Percentiles rank a stretch among this genome's conserved stretches.
phyloP scores from a whole-genome alignment of 1,140 invertebrate species.

The Drosophila paulistorum region DNA sequence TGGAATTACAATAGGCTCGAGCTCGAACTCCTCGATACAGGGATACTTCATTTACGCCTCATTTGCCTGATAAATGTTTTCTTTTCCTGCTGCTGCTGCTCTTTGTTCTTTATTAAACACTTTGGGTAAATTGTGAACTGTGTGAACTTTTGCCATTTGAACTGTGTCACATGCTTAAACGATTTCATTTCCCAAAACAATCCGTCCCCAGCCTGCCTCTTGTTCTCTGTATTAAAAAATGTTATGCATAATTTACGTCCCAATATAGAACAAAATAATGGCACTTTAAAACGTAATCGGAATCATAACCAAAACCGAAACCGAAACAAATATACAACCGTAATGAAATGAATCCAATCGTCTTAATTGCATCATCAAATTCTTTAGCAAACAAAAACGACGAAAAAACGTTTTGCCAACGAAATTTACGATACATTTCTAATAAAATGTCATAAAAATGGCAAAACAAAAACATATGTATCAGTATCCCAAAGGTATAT shows the following conservation, averaged over 20 bases:
- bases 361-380: constrained; percentile 68
- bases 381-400: constrained; percentile 31
- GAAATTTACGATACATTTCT: constrained; percentile 57
- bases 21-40: too few species aligned
- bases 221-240: neutral
- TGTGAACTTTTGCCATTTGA: constrained; percentile 13
- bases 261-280: constrained; percentile 15
- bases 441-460: constrained; percentile 44
- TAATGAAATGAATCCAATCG: constrained; percentile 45
- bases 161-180: constrained; percentile 35
- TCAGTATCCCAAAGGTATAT: neutral
- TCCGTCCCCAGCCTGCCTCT: neutral
- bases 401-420: constrained; percentile 40
- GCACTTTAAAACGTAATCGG: neutral
- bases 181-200: constrained; percentile 19
- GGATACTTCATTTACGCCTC: constrained; percentile 44
- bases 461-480: neutral
- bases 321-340: neutral
- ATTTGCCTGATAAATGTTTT: constrained; percentile 51
- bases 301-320: neutral
- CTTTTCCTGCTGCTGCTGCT: neutral
- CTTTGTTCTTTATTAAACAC: constrained; percentile 3
- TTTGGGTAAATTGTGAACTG: neutral
- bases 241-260: constrained; percentile 57
- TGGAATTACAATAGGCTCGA: constrained; percentile 28